Percentiles rank a stretch among this genome's conserved stretches.
phyloP scores from a whole-genome alignment of 2,888 invertebrate species.

The Atethmia centrago region DNA sequence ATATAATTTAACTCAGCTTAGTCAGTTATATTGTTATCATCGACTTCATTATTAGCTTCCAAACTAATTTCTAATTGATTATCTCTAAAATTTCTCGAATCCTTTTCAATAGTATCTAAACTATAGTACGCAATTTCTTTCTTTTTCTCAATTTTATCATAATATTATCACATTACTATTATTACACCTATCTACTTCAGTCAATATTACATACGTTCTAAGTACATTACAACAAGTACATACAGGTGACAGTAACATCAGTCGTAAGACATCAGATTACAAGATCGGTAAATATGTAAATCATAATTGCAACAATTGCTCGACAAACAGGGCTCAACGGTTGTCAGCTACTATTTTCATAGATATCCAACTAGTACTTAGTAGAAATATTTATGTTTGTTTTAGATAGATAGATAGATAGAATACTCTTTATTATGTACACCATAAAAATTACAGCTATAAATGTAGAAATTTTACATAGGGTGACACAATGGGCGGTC shows the following conservation, averaged over 20 bases:
- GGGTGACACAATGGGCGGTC: no score
- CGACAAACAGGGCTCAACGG: conserved; percentile 74
- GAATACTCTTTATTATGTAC: no score
- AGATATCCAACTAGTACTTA: conserved; percentile 58
- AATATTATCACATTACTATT: no score
- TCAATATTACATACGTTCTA: conserved; percentile 29
- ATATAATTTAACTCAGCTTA: conserved; percentile 34
- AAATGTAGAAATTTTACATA: no score
- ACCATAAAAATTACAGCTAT: no score
- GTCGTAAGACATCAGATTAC: conserved; percentile 66
- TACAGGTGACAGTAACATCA: conserved; percentile 60
- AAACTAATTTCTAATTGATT: neutral
- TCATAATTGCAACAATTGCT: conserved; percentile 69
- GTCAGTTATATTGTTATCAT: neutral
- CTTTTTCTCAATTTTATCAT: neutral
- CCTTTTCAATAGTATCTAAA: no score
- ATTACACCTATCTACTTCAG: neutral
- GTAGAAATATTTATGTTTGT: conserved; percentile 43
- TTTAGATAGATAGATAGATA: no score
- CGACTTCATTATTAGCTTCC: neutral
- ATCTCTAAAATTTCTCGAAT: neutral
- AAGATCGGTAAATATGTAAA: conserved; percentile 72
- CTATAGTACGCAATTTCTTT: no score
- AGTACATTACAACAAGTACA: conserved; percentile 35
- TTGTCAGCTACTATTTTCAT: conserved; percentile 80